These are phyloP conservation scores for Tachypleus tridentatus DNA, from an alignment of 1,140 invertebrate species.

Conservation along the genomic window DNA sequence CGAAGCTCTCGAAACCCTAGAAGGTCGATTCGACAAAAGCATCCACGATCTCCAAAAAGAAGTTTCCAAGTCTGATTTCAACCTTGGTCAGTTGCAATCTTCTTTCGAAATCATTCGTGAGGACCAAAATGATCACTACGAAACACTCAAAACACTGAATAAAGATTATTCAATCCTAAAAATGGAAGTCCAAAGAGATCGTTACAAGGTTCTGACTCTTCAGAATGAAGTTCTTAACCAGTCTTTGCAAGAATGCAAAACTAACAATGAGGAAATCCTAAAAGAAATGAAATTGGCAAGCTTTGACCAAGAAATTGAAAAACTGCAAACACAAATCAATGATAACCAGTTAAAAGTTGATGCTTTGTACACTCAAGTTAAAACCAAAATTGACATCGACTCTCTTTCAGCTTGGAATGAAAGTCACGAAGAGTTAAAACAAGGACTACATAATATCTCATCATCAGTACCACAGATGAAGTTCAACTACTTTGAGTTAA, in stretches of 20 bases:
- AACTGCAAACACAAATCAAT: too few species aligned
- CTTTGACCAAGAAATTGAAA: background rate
- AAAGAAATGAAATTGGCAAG: slow-evolving; percentile 5
- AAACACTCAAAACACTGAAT: slow-evolving; percentile 13
- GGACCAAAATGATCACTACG: slow-evolving; percentile 36
- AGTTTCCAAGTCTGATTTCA: slow-evolving; percentile 59
- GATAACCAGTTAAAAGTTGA: too few species aligned
- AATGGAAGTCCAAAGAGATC: slow-evolving; percentile 7
- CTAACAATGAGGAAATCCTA: background rate
- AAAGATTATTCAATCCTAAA: slow-evolving; percentile 4
- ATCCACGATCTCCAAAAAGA: slow-evolving; percentile 58
- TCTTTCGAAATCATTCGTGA: slow-evolving; percentile 57
- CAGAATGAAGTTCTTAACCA: slow-evolving; percentile 17
- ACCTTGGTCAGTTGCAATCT: slow-evolving; percentile 50
- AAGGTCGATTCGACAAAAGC: slow-evolving; percentile 56
- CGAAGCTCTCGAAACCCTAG: slow-evolving; percentile 56
- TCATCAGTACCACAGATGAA: too few species aligned
- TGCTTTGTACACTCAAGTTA: too few species aligned
- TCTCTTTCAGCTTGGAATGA: too few species aligned
- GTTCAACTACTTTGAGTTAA: too few species aligned
- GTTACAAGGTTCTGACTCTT: slow-evolving; percentile 12
- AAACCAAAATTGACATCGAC: too few species aligned
- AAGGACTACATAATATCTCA: too few species aligned
- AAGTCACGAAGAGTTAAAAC: too few species aligned
- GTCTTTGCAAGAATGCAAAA: slow-evolving; percentile 4